Evolutionary conservation across 2,797 vertebrate genomes (phyloP).

Genomic region (Acrossocheilus wenchowensis): DNA sequence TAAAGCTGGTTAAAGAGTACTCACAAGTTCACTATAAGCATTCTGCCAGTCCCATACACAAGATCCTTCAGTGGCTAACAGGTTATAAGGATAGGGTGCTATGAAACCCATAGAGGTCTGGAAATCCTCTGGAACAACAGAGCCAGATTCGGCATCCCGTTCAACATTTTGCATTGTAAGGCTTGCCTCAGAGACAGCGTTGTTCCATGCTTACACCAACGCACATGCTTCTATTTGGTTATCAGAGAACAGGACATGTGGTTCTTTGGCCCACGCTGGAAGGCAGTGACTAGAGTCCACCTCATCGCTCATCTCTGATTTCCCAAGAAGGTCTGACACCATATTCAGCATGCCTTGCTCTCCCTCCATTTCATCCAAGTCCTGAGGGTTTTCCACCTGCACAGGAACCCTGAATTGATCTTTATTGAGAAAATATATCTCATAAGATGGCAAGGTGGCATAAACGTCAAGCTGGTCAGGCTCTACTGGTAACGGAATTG

Average conservation of each 20-base stretch:
- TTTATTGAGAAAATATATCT: constrained; percentile 68
- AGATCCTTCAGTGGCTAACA: constrained; percentile 68
- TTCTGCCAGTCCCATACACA: constrained; percentile 80
- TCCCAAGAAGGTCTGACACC: constrained; percentile 75
- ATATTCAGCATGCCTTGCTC: constrained; percentile 75
- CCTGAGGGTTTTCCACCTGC: background rate
- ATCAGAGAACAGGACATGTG: constrained; percentile 28
- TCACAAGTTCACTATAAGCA: constrained; percentile 66
- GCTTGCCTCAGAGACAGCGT: background rate
- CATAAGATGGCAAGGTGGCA: constrained; percentile 77
- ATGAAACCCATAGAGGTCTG: constrained; percentile 72
- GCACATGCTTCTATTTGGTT: constrained; percentile 63
- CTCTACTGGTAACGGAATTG: constrained; percentile 64
- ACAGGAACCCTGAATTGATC: background rate
- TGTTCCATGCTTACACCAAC: constrained; percentile 66
- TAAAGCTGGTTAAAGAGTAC: constrained; percentile 48
- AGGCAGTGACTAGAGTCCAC: constrained; percentile 42
- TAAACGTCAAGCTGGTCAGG: constrained; percentile 73
- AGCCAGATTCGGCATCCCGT: constrained; percentile 7
- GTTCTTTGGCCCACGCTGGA: constrained; percentile 50
- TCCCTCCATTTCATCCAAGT: constrained; percentile 63
- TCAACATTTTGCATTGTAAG: constrained; percentile 1
- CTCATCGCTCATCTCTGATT: constrained; percentile 54
- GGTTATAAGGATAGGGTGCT: constrained; percentile 74
- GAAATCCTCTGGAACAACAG: constrained; percentile 60